phyloP scores from a whole-genome alignment of 2,888 invertebrate genomes.

The Coenonympha arcania region DNA sequence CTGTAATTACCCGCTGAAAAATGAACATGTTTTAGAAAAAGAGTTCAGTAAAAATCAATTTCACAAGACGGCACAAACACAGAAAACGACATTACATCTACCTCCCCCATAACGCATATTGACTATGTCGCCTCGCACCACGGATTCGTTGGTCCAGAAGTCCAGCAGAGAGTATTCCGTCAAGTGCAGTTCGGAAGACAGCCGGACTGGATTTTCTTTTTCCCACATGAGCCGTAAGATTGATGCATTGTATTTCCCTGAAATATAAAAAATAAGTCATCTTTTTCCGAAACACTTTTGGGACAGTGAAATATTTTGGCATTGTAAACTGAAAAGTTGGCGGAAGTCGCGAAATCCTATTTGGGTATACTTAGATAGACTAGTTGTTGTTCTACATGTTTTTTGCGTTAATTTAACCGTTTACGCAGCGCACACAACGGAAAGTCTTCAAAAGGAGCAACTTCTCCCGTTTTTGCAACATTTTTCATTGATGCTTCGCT shows the following conservation, averaged over 20 bases:
- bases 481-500: too few relatives aligned
- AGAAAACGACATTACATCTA: constrained; percentile 65
- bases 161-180: constrained; percentile 84
- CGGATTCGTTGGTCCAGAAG: constrained; percentile 81
- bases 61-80: constrained; percentile 18
- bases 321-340: too few relatives aligned
- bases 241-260: constrained; percentile 87
- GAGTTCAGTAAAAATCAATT: not conserved
- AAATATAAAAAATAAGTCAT: constrained; percentile 32
- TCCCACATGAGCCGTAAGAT: constrained; percentile 85
- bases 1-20: constrained; percentile 86
- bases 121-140: constrained; percentile 79
- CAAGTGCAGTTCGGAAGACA: constrained; percentile 83
- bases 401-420: too few relatives aligned
- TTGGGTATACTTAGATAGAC: too few relatives aligned
- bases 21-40: not conserved
- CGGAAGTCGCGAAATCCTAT: too few relatives aligned
- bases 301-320: too few relatives aligned
- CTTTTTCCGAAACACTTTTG: too few relatives aligned
- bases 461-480: too few relatives aligned
- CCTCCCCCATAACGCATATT: constrained; percentile 82
- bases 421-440: too few relatives aligned
- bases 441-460: too few relatives aligned
- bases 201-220: constrained; percentile 79
- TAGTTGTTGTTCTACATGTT: too few relatives aligned